Base-by-base conservation (phyloP, 2,797 vertebrate genomes). In the Pseudomugil tenellus region DNA sequence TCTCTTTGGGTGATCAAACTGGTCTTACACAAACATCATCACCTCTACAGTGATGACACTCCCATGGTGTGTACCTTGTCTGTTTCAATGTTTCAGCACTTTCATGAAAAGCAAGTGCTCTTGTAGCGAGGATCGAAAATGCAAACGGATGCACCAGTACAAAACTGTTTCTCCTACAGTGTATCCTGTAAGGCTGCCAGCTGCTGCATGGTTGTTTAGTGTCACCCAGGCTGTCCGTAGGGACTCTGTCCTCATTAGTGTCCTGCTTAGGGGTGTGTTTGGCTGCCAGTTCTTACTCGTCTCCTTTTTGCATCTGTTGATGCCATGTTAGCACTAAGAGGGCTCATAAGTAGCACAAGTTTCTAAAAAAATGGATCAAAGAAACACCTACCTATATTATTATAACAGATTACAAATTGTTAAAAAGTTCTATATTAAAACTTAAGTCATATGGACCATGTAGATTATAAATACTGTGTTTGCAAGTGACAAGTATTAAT, bases 191-290 rank as follows among this genome's bases (percentile, higher is more conserved):
- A 26, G 10, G 49, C 60, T 85, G 79, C 69, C 77, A 86, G 61
- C 58, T 67, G 46, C 64, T 43, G 4, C 73, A 72, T 84, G 65
- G 74, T 68, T 85, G 79, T 83, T 54, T 56, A 34, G 59, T 76
- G 71, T 86, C 80, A 74, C 64, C 48, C 59, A 75, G 66, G 39
- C 63, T 60, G 63, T 52, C 63, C 10, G 46, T 41, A 4, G 63
- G 74, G 79, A 66, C 34, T 64, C 25, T 60, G 77, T 64, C 59
- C 70, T 85, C 77, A 75, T 84, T 79, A 76, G 65, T 41, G 58
- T 74, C 68, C 52, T 77, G 71, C 68, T 77, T 39, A 70, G 51
- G 35, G 69, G 39, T 70, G 29, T 70, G 25, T 83, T 80, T 71
- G 52, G 53, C 76, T 70, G 72, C 77, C 72, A 72, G 56, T 56